phyloP scores from a whole-genome alignment of 1,140 invertebrate genomes.

The Pseudachorutes palmiensis region DNA sequence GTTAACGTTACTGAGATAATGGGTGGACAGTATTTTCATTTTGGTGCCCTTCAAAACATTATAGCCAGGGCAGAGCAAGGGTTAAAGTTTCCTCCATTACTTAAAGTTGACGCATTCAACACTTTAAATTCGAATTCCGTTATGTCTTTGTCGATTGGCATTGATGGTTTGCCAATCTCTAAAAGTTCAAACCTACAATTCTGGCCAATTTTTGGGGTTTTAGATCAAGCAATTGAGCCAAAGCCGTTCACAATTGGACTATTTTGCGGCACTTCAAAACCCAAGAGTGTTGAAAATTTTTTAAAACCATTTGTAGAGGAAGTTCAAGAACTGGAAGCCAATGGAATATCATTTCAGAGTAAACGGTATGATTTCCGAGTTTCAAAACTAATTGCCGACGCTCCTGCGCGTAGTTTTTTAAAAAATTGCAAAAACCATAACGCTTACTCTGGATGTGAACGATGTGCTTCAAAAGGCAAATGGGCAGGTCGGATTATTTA shows the following conservation, averaged over 20 bases:
- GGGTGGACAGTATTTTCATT: slow-evolving; percentile 13
- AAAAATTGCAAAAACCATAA: slow-evolving; percentile 22
- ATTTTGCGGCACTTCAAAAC: slow-evolving; percentile 15
- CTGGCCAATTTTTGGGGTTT: slow-evolving; percentile 17
- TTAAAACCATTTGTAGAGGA: slow-evolving; percentile 14
- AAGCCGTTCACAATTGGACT: slow-evolving; percentile 13
- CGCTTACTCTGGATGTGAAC: slow-evolving; percentile 26
- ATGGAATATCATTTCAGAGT: not conserved
- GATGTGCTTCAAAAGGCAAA: slow-evolving; percentile 15
- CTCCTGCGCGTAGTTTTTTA: slow-evolving; percentile 22
- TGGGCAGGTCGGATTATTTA: slow-evolving; percentile 18
- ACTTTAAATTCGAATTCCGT: not conserved
- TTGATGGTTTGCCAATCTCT: slow-evolving; percentile 16
- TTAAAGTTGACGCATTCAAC: not conserved
- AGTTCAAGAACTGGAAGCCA: slow-evolving; percentile 6
- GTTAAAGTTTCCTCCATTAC: not conserved
- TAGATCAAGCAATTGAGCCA: not conserved
- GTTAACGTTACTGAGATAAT: not conserved
- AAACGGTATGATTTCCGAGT: slow-evolving; percentile 7
- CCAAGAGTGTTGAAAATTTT: slow-evolving; percentile 7
- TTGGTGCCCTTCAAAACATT: slow-evolving; percentile 8
- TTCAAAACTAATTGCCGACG: slow-evolving; percentile 21
- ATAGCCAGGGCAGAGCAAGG: not conserved
- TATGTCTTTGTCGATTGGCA: not conserved
- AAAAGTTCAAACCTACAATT: slow-evolving; percentile 13